Evolutionary conservation across 1,140 invertebrate genomes (phyloP), one percentile per base, ranked within the genome.

Genomic region (Scaptomyza montana): DNA sequence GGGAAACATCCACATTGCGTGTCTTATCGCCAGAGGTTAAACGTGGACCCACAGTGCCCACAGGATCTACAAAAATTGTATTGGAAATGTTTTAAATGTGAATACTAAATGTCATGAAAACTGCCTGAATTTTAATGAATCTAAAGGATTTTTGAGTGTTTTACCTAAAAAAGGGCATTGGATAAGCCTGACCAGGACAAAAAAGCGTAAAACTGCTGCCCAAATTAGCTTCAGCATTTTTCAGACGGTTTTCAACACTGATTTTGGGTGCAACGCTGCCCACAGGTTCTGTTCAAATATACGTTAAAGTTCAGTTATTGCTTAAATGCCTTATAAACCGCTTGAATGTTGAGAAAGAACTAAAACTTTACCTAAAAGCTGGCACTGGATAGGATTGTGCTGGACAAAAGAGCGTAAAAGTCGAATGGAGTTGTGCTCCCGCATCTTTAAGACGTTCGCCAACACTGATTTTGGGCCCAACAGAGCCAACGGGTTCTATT

Each of bases 401-500:
- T 56, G 93, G 94, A 90, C 94, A 95, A 80, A 94, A 86, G 25
- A 86, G 84, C 5, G 78, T 86, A 46, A 87, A 61, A 5, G 75
- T 85, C 0, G 74, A 61, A 7, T 74, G 45, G 19, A 93, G 92
- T 28, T 94, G 81, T 49, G 95, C 94, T 33, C 93, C 92, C 21
- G 91, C 92, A 67, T 93, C 94, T 91, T 92, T 94, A 46, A 94
- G 77, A 89, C 87, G 94, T 94, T 93, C 94, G 13, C 80, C 93
- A 67, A 95, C 93, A 65, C 86, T 93, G 57, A 95, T 94, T 92
- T 94, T 95, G 46, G 95, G 95, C 64, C 94, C 93, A 80, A 94
- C 94, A 91, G 94, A 95, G 90, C 94, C 95, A 84, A 95, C 93
- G 12, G 95, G 95, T 91, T 96, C 95, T 95, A 93, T 19, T 41